These are phyloP conservation scores for Orussus abietinus DNA, from an alignment of 1,140 invertebrate species.

Conservation along the genomic window DNA sequence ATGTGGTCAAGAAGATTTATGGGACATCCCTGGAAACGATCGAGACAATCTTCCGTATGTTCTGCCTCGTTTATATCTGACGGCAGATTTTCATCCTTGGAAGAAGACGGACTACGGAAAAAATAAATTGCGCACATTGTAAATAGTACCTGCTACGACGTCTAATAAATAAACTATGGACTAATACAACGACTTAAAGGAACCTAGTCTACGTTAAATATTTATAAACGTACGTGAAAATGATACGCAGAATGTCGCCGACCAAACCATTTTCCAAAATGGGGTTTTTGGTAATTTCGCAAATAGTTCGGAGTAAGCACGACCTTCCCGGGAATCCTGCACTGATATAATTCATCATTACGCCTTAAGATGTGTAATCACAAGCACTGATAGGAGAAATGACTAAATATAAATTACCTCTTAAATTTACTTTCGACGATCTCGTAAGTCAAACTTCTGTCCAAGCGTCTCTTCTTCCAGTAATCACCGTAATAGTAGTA, in stretches of 20 bases:
- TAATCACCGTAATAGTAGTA: slow-evolving; percentile 23
- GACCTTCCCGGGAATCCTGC: slow-evolving; percentile 38
- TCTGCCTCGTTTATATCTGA: slow-evolving; percentile 44
- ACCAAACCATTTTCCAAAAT: slow-evolving; percentile 42
- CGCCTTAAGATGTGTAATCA: not conserved
- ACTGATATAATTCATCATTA: slow-evolving; percentile 27
- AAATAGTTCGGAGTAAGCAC: slow-evolving; percentile 47
- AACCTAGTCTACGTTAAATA: slow-evolving; percentile 5
- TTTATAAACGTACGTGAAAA: slow-evolving; percentile 45
- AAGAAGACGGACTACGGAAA: slow-evolving; percentile 51
- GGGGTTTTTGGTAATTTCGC: slow-evolving; percentile 41
- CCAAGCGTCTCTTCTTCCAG: slow-evolving; percentile 28
- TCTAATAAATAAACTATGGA: not conserved
- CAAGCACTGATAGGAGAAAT: not conserved
- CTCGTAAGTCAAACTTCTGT: slow-evolving; percentile 37
- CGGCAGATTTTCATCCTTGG: slow-evolving; percentile 39
- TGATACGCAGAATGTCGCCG: slow-evolving; percentile 47
- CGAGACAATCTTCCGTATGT: slow-evolving; percentile 38
- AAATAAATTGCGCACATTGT: slow-evolving; percentile 13
- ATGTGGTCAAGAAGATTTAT: slow-evolving; percentile 46
- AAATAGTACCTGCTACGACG: too few relatives aligned
- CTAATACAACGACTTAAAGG: too few relatives aligned
- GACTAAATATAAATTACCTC: slow-evolving; percentile 25
- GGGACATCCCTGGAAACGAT: slow-evolving; percentile 39
- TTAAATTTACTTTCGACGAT: slow-evolving; percentile 39